Base-by-base conservation (phyloP, 2,888 invertebrate species). In the Harpalus rubripes region DNA sequence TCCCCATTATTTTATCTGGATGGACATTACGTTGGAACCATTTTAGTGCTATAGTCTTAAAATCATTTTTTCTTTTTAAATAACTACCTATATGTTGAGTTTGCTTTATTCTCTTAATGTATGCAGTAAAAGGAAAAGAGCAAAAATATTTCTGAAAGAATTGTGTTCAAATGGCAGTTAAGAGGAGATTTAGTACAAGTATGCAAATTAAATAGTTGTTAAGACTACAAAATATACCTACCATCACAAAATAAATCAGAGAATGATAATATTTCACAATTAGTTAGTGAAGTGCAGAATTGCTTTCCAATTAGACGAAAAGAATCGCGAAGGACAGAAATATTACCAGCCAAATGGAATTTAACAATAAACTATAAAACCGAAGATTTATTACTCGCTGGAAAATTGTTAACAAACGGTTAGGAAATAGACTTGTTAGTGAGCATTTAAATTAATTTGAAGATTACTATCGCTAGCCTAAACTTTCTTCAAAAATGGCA, bases 221-320 rank as follows among this genome's bases (percentile, higher is more conserved):
- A 74, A 74, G 72, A 74, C 18, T 26, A 44, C 44, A 74, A 74
- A 74, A 74, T 74, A 74, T 78, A 56, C 58, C 44, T 8, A 58
- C 59, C 87, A 87, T 87, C 86, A 87, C 86, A 78, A 86, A 86
- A 87, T 87, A 86, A 87, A 88, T 87, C 87, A 86, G 85, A 85
- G 87, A 85, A 58, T 86, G 81, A 84, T 87, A 87, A 87, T 88
- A 88, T 87, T 87, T 88, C 86, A 88, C 88, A 88, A 88, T 88
- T 88, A 88, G 88, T 88, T 88, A 86, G 84, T 79, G 85, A 86
- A 87, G 87, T 87, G 87, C 84, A 79, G 86, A 87, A 87, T 86
- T 82, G 86, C 86, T 82, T 82, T 84, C 87, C 87, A 88, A 88
- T 88, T 88, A 88, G 85, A 86, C 44, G 18, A 41, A 74, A 74